Percentiles rank a stretch among this genome's conserved stretches.
Conservation (phyloP, 2,113 vertebrate genomes). For the Enhydra lutris region DNA sequence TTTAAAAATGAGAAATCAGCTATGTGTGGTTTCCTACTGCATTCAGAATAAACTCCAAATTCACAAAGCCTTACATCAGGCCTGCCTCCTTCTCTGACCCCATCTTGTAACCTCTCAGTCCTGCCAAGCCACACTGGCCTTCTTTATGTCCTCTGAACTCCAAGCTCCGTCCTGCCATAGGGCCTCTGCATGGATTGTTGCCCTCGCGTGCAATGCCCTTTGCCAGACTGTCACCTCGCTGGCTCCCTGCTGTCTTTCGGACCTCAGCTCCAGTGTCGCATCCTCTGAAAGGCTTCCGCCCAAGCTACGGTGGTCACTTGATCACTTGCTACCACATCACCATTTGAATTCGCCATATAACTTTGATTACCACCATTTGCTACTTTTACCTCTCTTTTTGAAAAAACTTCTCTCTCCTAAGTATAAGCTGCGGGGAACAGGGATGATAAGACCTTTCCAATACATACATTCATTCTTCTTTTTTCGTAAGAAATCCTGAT, state of each 20-base stretch:
- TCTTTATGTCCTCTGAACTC: background rate
- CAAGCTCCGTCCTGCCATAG: background rate
- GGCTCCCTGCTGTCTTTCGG: background rate
- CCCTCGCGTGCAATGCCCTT: background rate
- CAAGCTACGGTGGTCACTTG: background rate
- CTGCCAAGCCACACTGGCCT: background rate
- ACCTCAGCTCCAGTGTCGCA: background rate
- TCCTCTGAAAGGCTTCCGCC: background rate
- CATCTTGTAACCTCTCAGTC: background rate
- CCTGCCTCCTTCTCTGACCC: background rate
- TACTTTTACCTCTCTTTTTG: background rate
- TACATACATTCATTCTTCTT: background rate
- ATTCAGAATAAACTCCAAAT: background rate
- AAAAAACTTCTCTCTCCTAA: background rate
- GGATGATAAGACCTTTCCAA: background rate
- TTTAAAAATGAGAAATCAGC: background rate
- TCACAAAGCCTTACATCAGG: background rate
- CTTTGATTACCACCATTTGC: background rate
- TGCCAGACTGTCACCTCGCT: rapidly evolving
- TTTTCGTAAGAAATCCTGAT: background rate
- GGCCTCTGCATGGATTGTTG: background rate
- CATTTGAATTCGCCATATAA: background rate
- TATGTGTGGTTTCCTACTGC: background rate
- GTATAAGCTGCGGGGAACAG: background rate
- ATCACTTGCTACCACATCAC: background rate